Evolutionary conservation across 1,140 invertebrate genomes (phyloP).

Genomic region (Trypoxylus dichotomus): DNA sequence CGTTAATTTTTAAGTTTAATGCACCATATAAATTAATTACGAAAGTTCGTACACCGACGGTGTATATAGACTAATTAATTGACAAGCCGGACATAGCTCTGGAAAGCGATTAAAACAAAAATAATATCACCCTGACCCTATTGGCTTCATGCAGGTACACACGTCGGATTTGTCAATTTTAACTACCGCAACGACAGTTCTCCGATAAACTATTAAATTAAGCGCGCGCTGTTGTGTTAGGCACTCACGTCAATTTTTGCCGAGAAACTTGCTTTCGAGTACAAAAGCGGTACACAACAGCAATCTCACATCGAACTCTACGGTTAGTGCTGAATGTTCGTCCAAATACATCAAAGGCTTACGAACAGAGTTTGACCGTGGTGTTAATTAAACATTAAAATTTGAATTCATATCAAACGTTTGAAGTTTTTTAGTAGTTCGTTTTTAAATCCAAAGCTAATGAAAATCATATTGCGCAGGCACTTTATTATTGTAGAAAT

Average conservation of each 20-base stretch:
- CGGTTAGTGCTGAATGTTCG: background rate
- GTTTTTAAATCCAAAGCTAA: background rate
- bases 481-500: no score
- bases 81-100: background rate
- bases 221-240: background rate
- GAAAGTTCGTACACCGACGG: background rate
- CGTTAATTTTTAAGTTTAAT: no score
- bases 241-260: background rate
- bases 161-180: background rate
- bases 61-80: background rate
- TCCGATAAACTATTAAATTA: background rate
- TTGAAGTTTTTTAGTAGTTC: background rate
- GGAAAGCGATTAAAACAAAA: background rate
- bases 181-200: background rate
- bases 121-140: background rate
- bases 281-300: background rate
- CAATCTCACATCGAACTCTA: background rate
- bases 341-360: background rate
- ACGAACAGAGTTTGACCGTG: background rate
- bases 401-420: background rate
- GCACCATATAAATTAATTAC: background rate
- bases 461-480: no score
- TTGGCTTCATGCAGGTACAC: background rate
- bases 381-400: background rate
- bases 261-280: background rate